Evolutionary conservation across 92 coral and sea anemone genomes (phyloP), one percentile per base, ranked within the genome.

Genomic region (Siderastrea radians): DNA sequence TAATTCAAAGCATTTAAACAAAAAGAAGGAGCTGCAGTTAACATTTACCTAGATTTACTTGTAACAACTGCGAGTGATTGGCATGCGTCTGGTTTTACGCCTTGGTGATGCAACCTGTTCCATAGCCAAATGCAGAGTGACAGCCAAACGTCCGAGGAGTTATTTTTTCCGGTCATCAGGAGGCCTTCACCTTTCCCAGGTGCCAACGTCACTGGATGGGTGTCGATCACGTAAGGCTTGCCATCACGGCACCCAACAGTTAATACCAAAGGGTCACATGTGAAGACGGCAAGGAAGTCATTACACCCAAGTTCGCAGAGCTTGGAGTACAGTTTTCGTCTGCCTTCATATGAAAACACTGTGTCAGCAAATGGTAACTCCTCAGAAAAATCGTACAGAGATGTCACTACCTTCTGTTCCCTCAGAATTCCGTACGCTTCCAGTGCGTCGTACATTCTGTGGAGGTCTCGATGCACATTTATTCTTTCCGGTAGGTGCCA

Each of bases 341-440:
- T 89, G 66, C 88, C 92, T 70, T 75, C 78, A 58, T 62, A 58
- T 15, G 88, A 67, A 54, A 83, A 74, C 8, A 69, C 83, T 50
- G 84, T 72, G 82, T 75, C 86, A 26, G 87, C 57, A 71, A 68
- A 79, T 12, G 83, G 92, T 62, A 88, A 46, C 92, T 88, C 92
- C 52, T 79, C 91, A 7, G 87, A 72, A 51, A 88, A 64, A 26
- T 81, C 73, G 69, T 81, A 88, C 47, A 46, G 38, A 62, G 83
- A 74, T 19, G 75, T 26, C 64, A 83, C 76, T 67, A 78, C 19
- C 49, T 54, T 50, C 8, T 63, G 75, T 15, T 77, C 66, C 17
- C 61, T 82, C 67, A 88, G 46, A 44, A 82, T 51, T 8, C 19
- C 17, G 76, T 88, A 88, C n/a, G 92, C 92, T 82, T 88, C 92